A percentile compares a stretch with the other conserved stretches of the same genome.
phyloP scores from a whole-genome alignment of 92 coral and sea anemone species.

The Pocillopora grandis region DNA sequence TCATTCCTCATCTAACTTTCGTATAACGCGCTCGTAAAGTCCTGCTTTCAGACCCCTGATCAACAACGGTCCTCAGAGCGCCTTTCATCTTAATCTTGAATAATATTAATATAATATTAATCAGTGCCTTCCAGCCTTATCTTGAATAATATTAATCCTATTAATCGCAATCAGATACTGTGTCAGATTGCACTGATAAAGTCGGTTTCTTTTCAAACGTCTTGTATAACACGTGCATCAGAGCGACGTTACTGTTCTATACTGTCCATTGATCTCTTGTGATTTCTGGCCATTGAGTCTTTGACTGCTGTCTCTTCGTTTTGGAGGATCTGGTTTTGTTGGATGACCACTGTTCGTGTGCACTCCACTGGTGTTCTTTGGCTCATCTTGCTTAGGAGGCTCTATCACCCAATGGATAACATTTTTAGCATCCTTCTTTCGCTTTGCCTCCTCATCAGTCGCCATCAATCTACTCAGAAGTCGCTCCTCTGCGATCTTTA shows the following conservation, averaged over 20 bases:
- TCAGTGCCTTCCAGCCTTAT: neutral
- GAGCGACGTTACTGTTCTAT: conserved; percentile 23
- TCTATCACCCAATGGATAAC: conserved; percentile 78
- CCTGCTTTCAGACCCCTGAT: conserved; percentile 24
- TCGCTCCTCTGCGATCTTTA: conserved; percentile 36
- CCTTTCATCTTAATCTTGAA: too few species aligned
- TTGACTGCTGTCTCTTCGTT: conserved; percentile 35
- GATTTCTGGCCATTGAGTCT: conserved; percentile 1
- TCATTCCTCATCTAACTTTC: neutral
- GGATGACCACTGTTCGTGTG: neutral
- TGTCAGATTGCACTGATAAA: too few species aligned
- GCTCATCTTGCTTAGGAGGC: conserved; percentile 31
- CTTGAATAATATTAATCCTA: neutral
- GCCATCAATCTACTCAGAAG: conserved; percentile 20
- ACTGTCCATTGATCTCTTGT: conserved; percentile 4
- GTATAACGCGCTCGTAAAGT: conserved; percentile 1
- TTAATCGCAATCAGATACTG: too few species aligned
- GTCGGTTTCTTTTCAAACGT: too few species aligned
- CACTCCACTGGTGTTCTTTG: neutral
- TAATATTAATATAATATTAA: conserved; percentile 1
- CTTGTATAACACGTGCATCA: neutral
- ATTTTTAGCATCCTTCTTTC: conserved; percentile 44
- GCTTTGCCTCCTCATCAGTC: conserved; percentile 1
- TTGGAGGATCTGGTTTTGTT: conserved; percentile 35
- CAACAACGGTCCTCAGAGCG: conserved; percentile 19